A percentile compares a stretch with the other conserved stretches of the same genome.
phyloP scores from a whole-genome alignment of 2,888 invertebrate species.

The Lottia scabra region DNA sequence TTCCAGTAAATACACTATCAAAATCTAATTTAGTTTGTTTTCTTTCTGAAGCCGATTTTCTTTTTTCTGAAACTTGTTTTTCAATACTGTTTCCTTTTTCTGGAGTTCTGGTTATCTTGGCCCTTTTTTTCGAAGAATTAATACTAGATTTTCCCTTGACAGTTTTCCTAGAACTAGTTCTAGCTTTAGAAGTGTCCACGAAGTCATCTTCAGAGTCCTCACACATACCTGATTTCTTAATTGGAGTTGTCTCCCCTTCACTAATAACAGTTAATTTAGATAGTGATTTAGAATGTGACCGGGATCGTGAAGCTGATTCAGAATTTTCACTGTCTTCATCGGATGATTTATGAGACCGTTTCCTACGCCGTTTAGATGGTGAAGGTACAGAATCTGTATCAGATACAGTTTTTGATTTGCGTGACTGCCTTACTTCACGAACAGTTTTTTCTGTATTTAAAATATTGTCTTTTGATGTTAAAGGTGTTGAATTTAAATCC shows the following conservation, averaged over 20 bases:
- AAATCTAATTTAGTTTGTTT: too few relatives aligned
- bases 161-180: too few relatives aligned
- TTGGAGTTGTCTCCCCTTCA: constrained; percentile 4
- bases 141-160: too few relatives aligned
- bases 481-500: not conserved
- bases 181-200: not conserved
- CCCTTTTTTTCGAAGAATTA: too few relatives aligned
- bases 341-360: not conserved
- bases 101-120: too few relatives aligned
- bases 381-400: not conserved
- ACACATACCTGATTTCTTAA: not conserved
- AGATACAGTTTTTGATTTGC: not conserved
- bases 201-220: constrained; percentile 4
- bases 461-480: too few relatives aligned
- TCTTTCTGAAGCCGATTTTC: too few relatives aligned
- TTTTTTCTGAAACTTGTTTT: too few relatives aligned
- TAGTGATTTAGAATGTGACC: too few relatives aligned
- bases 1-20: too few relatives aligned
- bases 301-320: constrained; percentile 8
- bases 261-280: not conserved
- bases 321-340: constrained; percentile 3
- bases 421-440: not conserved
- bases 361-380: not conserved
- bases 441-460: too few relatives aligned
- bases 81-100: too few relatives aligned